Evolutionary conservation across 2,797 vertebrate species (phyloP).

Genomic region (Pteronotus mesoamericanus): DNA sequence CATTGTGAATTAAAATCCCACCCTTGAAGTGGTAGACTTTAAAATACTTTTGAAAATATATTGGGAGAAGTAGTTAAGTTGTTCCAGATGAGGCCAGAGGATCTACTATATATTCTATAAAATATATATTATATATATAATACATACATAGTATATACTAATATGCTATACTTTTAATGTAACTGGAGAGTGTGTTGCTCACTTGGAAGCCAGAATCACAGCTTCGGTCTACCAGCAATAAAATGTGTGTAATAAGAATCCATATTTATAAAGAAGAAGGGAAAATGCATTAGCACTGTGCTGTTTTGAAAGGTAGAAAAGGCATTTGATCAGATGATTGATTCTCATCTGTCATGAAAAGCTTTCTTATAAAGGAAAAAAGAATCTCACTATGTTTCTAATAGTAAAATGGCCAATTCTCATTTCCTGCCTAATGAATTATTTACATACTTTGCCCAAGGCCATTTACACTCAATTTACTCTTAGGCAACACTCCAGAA

Average conservation of each 20-base stretch:
- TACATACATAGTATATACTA: not conserved
- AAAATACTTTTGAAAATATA: not conserved
- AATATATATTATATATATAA: not conserved
- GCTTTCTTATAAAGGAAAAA: slow-evolving; percentile 45
- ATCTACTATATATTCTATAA: not conserved
- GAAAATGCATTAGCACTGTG: slow-evolving; percentile 13
- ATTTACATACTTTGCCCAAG: slow-evolving; percentile 44
- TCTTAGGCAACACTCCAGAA: not conserved
- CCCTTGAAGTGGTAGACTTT: not conserved
- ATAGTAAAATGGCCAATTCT: not conserved
- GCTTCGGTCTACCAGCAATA: not conserved
- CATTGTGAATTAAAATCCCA: not conserved
- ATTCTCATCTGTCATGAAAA: slow-evolving; percentile 35
- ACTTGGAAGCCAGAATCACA: not conserved
- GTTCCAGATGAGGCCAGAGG: not conserved
- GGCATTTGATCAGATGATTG: slow-evolving; percentile 51
- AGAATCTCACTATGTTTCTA: slow-evolving; percentile 30
- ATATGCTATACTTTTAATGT: not conserved
- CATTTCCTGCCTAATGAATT: slow-evolving; percentile 62
- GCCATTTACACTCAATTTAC: slow-evolving; percentile 9
- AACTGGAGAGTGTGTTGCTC: not conserved
- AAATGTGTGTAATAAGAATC: slow-evolving; percentile 21
- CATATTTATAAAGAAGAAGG: not conserved
- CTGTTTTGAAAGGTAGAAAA: slow-evolving; percentile 38
- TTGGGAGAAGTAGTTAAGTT: not conserved